Base-by-base conservation (phyloP, 1,140 invertebrate species). In the Rhizoglyphus robini region DNA sequence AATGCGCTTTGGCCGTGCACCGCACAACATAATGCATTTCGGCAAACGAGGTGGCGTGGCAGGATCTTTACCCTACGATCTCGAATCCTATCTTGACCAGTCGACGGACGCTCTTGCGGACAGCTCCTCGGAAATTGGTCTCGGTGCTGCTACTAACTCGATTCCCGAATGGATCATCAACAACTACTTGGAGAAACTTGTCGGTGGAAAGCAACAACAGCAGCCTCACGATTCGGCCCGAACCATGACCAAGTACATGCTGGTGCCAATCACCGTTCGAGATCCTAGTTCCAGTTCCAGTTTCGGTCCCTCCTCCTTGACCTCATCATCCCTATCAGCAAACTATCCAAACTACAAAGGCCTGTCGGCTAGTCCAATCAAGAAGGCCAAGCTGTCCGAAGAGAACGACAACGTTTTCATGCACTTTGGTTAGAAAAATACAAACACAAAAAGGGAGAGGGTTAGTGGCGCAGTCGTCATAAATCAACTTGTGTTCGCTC, bases 1-100 rank as follows among this genome's bases (percentile, higher is more conserved):
- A 64, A 71, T 57, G 68, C 67, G 36, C 36, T 72, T 60, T 65
- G 67, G 57, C 15, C 68, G 47, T 65, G 70, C 67, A 49, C 66
- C 57, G 63, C 64, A 65, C 31, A 65, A 65, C 32, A 65, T 65
- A 8, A 65, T 65, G 64, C 64, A 65, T 27, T 65, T 65, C 29
- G 64, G 64, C 30, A 71, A 41, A 65, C 67, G 64, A 11, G 36
- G 8, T 11, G 36, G 36, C 36, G 8, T 8, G n/a, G n/a, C 8
- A 18, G 18, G 8, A 18, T 8, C 8, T 41, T 41, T 18, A 18
- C 8, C 18, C 36, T 41, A 41, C 18, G 36, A 41, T 41, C n/a
- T n/a, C n/a, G n/a, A n/a, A n/a, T n/a, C n/a, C n/a, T n/a, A n/a
- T n/a, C n/a, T n/a, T n/a, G n/a, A n/a, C n/a, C n/a, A n/a, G n/a